Evolutionary conservation across 2,888 invertebrate species (phyloP).

Genomic region (Chrysolina haemoptera): DNA sequence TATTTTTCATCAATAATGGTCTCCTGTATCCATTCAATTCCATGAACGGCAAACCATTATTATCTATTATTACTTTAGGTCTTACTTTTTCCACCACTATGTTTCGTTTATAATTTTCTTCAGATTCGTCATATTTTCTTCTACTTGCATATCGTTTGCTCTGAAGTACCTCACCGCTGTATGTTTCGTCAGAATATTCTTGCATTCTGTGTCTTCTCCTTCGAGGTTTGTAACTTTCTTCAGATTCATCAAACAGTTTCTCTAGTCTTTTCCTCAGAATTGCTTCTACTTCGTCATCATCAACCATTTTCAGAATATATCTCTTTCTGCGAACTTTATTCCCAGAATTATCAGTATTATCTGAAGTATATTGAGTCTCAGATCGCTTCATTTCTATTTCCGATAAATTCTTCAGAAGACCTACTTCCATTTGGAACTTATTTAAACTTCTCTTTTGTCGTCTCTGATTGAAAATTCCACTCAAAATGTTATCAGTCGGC

Average conservation of each 20-base stretch:
- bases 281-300: slow-evolving; percentile 62
- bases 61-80: slow-evolving; percentile 62
- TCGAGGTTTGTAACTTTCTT: slow-evolving; percentile 27
- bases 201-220: slow-evolving; percentile 2
- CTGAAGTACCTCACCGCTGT: slow-evolving; percentile 20
- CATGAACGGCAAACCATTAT: slow-evolving; percentile 61
- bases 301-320: slow-evolving; percentile 62
- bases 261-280: slow-evolving; percentile 61
- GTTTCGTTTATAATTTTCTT: slow-evolving; percentile 47
- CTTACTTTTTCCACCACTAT: slow-evolving; percentile 59
- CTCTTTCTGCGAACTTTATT: slow-evolving; percentile 56
- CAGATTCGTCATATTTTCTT: slow-evolving; percentile 36
- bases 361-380: slow-evolving; percentile 49
- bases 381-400: slow-evolving; percentile 31
- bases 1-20: slow-evolving; percentile 53
- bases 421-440: neutral
- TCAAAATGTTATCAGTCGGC: slow-evolving; percentile 39
- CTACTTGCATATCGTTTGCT: slow-evolving; percentile 17
- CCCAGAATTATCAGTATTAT: slow-evolving; percentile 24
- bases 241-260: slow-evolving; percentile 39
- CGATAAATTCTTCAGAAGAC: neutral
- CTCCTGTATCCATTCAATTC: slow-evolving; percentile 62
- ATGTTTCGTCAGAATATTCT: slow-evolving; percentile 19
- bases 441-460: slow-evolving; percentile 42
- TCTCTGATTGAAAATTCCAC: slow-evolving; percentile 37